phyloP scores from a whole-genome alignment of 2,113 vertebrate genomes.

The Gadus macrocephalus region DNA sequence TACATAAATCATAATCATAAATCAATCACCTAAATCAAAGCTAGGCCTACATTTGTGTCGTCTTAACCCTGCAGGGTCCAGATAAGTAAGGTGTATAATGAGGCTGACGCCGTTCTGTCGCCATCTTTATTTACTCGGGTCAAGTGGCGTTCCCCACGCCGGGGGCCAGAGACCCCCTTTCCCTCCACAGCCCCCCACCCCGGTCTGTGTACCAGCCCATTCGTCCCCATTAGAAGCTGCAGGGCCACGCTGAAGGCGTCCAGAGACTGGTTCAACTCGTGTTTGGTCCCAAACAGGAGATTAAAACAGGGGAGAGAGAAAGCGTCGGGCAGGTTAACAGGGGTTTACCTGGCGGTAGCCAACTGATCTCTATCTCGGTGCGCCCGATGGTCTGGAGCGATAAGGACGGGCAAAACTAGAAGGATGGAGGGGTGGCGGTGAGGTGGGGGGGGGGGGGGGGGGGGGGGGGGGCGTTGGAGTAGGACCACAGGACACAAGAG shows the following conservation, averaged over 20 bases:
- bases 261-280: constrained; percentile 19
- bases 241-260: constrained; percentile 6
- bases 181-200: constrained; percentile 8
- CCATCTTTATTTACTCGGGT: constrained; percentile 55
- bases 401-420: neutral
- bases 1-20: too few species aligned
- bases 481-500: too few species aligned
- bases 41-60: neutral
- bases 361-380: constrained; percentile 41
- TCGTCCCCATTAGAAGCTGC: constrained; percentile 53
- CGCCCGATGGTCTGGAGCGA: constrained; percentile 33
- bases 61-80: neutral
- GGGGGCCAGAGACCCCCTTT: constrained; percentile 13
- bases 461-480: too few species aligned
- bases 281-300: constrained; percentile 41
- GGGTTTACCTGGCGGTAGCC: constrained; percentile 2
- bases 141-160: constrained; percentile 41
- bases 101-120: constrained; percentile 60
- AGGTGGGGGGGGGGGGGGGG: too few species aligned
- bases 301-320: constrained; percentile 18
- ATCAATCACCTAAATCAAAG: too few species aligned
- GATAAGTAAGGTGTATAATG: neutral
- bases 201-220: constrained; percentile 43
- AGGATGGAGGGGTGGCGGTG: constrained; percentile 1
- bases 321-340: too few species aligned